These are phyloP conservation scores for Epirrhoe tristata DNA, from an alignment of 2,888 invertebrate genomes.

Conservation along the genomic window DNA sequence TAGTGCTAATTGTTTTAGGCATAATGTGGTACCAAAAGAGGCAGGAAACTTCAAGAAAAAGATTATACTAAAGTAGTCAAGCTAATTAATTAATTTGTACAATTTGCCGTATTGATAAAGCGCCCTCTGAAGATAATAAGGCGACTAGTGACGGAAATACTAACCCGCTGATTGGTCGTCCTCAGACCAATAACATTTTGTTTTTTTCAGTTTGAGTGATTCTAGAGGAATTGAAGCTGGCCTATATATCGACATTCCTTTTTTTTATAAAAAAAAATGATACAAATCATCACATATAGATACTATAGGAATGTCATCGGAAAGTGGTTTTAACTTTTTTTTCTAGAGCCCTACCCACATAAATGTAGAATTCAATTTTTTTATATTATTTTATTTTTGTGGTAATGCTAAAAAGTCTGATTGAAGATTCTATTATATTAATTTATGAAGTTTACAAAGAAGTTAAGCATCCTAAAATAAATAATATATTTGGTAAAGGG, in stretches of 20 bases:
- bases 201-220: background rate
- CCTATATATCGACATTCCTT: conserved; percentile 46
- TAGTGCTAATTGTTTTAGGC: conserved; percentile 93
- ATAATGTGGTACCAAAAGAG: conserved; percentile 97
- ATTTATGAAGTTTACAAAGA: conserved; percentile 2
- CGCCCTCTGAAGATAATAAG: background rate
- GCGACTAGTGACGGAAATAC: background rate
- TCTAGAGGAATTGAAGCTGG: background rate
- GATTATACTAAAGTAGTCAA: conserved; percentile 85
- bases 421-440: conserved; percentile 29
- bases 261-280: conserved; percentile 10
- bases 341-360: background rate
- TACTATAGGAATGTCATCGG: conserved; percentile 22
- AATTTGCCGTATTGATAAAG: background rate
- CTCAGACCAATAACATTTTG: conserved; percentile 5
- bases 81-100: background rate
- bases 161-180: background rate
- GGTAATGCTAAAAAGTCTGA: conserved; percentile 20
- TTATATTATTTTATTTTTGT: conserved; percentile 2
- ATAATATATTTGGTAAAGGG: background rate
- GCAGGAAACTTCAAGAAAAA: conserved; percentile 94
- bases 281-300: conserved; percentile 29
- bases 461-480: background rate
- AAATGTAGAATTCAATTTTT: background rate
- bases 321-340: background rate